Conservation (phyloP, 2,797 vertebrate genomes). For the Malurus leucopterus region DNA sequence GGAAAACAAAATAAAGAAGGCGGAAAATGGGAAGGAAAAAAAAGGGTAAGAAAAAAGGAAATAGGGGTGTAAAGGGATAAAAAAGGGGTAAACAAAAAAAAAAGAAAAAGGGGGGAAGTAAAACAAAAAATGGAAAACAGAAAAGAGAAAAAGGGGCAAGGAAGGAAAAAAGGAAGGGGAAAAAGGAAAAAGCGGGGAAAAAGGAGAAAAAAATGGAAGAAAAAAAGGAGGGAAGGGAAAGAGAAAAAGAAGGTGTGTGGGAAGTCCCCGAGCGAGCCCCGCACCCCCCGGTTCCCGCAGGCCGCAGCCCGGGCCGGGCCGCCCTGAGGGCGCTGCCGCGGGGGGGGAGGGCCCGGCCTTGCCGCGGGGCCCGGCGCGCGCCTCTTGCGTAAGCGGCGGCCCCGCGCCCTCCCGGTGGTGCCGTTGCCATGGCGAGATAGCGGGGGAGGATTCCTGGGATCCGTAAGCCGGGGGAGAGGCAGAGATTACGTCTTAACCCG, state of each 20-base stretch:
- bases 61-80: background rate
- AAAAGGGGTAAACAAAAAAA: background rate
- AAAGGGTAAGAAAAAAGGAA: background rate
- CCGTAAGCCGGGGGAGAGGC: slow-evolving; percentile 15
- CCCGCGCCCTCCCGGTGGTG: slow-evolving; percentile 74
- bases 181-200: background rate
- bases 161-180: background rate
- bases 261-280: too few species aligned
- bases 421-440: slow-evolving; percentile 88
- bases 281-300: too few species aligned
- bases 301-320: background rate
- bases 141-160: too few species aligned
- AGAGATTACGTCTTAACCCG: slow-evolving; percentile 54
- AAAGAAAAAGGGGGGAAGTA: too few species aligned
- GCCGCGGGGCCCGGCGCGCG: slow-evolving; percentile 29
- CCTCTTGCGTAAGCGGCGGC: slow-evolving; percentile 80
- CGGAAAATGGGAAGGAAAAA: background rate
- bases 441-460: slow-evolving; percentile 79
- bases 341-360: background rate
- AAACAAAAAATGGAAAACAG: background rate
- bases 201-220: background rate
- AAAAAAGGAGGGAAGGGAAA: background rate
- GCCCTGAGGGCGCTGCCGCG: background rate
- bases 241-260: too few species aligned
- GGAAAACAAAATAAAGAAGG: background rate